phyloP scores from a whole-genome alignment of 2,113 vertebrate species.

The Scartelaos histophorus region DNA sequence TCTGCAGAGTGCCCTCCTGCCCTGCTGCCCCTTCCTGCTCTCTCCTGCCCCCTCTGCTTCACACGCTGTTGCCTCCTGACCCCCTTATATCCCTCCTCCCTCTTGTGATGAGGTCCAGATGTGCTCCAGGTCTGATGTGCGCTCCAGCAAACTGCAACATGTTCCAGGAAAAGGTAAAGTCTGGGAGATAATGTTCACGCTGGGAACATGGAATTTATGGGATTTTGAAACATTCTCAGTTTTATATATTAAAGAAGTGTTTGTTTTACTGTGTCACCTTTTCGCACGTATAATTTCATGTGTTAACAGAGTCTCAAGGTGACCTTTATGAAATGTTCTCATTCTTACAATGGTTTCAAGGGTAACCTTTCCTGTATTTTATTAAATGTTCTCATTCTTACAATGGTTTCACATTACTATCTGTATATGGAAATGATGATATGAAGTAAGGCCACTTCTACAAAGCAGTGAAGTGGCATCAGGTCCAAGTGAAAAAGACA shows the following conservation, averaged over 20 bases:
- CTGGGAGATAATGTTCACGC: constrained; percentile 18
- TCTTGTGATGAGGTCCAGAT: constrained; percentile 66
- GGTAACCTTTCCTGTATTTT: no score
- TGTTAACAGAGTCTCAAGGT: not conserved
- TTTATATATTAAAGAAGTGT: not conserved
- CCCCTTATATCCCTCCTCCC: constrained; percentile 4
- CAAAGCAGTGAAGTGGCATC: not conserved
- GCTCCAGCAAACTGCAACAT: constrained; percentile 46
- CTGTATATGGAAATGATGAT: not conserved
- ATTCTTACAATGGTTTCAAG: not conserved
- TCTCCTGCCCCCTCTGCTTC: constrained; percentile 53
- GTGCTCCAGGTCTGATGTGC: constrained; percentile 49
- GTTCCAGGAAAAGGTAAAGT: constrained; percentile 42
- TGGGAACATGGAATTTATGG: constrained; percentile 1
- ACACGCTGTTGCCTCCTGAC: constrained; percentile 40
- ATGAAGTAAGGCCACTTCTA: not conserved
- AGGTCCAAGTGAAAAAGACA: no score
- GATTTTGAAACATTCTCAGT: constrained; percentile 10
- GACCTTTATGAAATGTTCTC: not conserved
- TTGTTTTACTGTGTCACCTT: not conserved
- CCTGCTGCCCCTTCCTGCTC: constrained; percentile 40
- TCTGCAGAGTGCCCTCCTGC: constrained; percentile 41
- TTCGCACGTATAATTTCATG: not conserved
- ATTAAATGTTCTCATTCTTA: not conserved
- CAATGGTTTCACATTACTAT: not conserved